phyloP scores from a whole-genome alignment of 2,797 vertebrate genomes.

The Anabacerthia variegaticeps region DNA sequence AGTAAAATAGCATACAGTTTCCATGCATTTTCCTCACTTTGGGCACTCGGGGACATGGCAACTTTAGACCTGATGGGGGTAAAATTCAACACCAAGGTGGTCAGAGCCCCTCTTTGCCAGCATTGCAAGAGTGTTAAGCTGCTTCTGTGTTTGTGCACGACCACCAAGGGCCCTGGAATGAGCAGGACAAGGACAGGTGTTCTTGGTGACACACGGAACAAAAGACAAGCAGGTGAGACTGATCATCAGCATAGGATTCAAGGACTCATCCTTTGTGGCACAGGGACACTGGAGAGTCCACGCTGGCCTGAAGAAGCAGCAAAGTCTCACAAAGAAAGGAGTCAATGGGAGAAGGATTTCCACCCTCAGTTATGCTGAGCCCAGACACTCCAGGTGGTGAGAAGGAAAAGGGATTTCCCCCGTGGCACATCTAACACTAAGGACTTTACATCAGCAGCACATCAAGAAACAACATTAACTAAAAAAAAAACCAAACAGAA shows the following conservation, averaged over 20 bases:
- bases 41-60: fast-evolving
- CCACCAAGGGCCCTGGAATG: background rate
- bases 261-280: background rate
- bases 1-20: background rate
- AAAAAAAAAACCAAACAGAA: background rate
- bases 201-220: background rate
- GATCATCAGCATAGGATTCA: background rate
- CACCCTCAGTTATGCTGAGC: background rate
- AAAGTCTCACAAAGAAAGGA: background rate
- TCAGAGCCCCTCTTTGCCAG: background rate
- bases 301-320: background rate
- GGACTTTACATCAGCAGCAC: background rate
- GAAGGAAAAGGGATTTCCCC: background rate
- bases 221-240: background rate
- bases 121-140: background rate
- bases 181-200: background rate
- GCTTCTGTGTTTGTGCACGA: no score
- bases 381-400: background rate
- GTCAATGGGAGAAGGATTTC: background rate
- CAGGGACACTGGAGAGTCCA: background rate
- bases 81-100: background rate
- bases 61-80: background rate
- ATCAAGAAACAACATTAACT: background rate
- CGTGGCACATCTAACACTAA: background rate
- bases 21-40: background rate